These are phyloP conservation scores for Falco punctatus DNA, from an alignment of 2,113 vertebrate species.

Conservation along the genomic window DNA sequence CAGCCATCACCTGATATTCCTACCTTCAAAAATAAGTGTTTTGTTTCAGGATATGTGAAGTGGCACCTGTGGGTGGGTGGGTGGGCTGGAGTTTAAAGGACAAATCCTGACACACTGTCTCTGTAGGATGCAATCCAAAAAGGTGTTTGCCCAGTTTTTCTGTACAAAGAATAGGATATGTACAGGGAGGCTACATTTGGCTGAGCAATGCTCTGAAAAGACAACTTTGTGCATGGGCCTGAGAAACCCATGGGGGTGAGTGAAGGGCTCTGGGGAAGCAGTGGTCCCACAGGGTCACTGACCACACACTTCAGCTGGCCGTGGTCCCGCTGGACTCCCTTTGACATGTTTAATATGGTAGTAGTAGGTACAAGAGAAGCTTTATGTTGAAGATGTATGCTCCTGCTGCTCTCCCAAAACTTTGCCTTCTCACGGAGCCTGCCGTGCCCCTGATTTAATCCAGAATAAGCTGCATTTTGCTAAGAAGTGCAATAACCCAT, in stretches of 20 bases:
- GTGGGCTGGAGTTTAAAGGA: background rate
- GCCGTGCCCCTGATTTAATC: background rate
- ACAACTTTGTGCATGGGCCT: background rate
- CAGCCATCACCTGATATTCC: background rate
- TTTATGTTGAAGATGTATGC: background rate
- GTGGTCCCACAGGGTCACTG: rapidly evolving
- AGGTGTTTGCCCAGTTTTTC: background rate
- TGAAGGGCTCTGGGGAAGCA: background rate
- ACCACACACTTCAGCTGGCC: rapidly evolving
- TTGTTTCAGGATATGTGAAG: background rate
- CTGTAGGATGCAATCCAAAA: background rate
- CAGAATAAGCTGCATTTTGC: background rate
- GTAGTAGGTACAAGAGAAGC: background rate
- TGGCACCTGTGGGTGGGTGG: background rate
- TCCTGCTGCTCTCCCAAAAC: background rate
- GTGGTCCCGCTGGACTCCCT: background rate
- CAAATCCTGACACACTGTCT: background rate
- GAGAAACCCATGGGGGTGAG: background rate
- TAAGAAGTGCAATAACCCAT: constrained; percentile 26
- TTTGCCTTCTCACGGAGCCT: background rate
- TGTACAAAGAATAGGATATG: background rate
- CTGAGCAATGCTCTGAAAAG: background rate
- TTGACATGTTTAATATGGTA: background rate
- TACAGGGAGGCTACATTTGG: background rate
- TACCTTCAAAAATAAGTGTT: background rate